phyloP scores from a whole-genome alignment of 2,888 invertebrate species.

The Creontiades dilutus region DNA sequence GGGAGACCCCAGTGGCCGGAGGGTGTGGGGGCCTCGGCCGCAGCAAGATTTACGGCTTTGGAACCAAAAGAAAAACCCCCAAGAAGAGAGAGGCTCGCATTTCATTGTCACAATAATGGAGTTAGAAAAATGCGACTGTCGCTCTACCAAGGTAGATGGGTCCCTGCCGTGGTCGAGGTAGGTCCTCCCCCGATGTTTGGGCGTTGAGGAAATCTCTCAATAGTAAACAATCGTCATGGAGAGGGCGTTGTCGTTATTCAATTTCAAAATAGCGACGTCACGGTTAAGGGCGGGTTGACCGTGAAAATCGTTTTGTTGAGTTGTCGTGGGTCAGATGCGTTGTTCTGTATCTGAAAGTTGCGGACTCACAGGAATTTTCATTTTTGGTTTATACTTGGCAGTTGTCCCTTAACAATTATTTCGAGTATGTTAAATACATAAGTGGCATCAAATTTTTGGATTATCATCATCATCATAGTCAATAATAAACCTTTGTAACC shows the following conservation, averaged over 20 bases:
- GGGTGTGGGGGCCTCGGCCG: conserved; percentile 6
- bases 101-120: conserved; percentile 36
- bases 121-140: conserved; percentile 19
- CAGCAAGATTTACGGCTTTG: conserved; percentile 26
- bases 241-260: neutral
- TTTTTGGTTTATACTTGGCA: too few species aligned
- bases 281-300: conserved; percentile 1
- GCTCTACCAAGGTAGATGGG: neutral
- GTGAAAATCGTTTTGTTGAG: conserved; percentile 6
- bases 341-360: too few species aligned
- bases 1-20: neutral
- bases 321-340: too few species aligned
- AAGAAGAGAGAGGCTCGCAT: conserved; percentile 35
- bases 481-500: too few species aligned
- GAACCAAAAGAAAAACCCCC: neutral
- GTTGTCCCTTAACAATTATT: too few species aligned
- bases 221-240: conserved; percentile 1
- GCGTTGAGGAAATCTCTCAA: conserved; percentile 7
- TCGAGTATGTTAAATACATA: too few species aligned
- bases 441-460: too few species aligned
- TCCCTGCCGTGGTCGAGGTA: neutral
- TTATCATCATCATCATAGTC: too few species aligned
- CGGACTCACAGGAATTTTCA: too few species aligned
- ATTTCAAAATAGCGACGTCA: conserved; percentile 10
- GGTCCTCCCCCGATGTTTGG: neutral